phyloP scores from a whole-genome alignment of 2,888 invertebrate species.

The Acanthoscelides obtectus region DNA sequence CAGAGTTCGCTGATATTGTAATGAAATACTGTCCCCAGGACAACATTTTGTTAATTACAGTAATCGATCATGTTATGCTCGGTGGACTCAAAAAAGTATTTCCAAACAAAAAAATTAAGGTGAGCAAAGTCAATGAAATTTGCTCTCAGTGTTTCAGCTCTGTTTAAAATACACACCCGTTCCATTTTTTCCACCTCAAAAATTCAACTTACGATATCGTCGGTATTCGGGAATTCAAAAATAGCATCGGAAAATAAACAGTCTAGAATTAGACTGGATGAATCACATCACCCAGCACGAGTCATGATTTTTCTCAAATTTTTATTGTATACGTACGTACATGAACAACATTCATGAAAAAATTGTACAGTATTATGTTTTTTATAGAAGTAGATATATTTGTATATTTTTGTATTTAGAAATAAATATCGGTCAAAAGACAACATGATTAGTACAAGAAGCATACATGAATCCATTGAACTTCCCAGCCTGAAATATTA shows the following conservation, averaged over 20 bases:
- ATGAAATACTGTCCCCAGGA: no score
- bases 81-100: no score
- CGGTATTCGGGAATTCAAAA: background rate
- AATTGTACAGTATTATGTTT: background rate
- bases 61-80: no score
- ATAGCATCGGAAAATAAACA: background rate
- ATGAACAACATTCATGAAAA: background rate
- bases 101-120: no score
- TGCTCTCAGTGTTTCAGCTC: background rate
- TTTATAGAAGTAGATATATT: background rate
- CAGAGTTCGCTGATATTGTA: no score
- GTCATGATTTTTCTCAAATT: conserved; percentile 7
- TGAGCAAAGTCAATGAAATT: background rate
- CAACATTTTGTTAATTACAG: no score
- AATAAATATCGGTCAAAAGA: background rate
- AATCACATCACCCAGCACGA: conserved; percentile 15
- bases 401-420: background rate
- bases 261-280: conserved; percentile 9
- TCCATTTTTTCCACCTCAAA: background rate
- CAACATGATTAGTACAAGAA: no score
- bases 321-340: background rate
- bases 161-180: background rate
- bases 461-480: no score
- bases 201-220: background rate
- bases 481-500: no score